Conservation (phyloP, 2,113 vertebrate genomes). For the Nannobrachium achirus region DNA sequence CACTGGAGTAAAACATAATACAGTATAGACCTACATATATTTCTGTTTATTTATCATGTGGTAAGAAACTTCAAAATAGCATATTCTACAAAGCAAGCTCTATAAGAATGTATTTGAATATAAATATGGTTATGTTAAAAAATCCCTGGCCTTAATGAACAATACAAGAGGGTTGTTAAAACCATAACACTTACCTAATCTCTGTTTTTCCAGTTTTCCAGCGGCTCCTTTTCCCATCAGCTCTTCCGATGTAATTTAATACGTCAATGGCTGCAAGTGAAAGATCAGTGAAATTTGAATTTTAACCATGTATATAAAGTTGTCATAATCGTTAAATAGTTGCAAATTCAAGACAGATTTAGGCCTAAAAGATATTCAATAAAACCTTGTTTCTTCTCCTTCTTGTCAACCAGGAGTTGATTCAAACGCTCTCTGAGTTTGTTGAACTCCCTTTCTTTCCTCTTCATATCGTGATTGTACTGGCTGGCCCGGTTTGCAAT, state of each 20-base stretch:
- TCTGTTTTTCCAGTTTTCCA: conserved; percentile 95
- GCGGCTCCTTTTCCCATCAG: conserved; percentile 90
- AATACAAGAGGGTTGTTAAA: not conserved
- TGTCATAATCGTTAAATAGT: not conserved
- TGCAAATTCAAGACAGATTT: not conserved
- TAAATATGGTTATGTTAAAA: too few relatives aligned
- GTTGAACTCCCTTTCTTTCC: conserved; percentile 94
- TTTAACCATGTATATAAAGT: not conserved
- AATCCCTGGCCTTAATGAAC: too few relatives aligned
- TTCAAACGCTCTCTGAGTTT: conserved; percentile 94
- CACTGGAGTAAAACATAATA: not conserved
- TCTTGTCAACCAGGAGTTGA: conserved; percentile 93
- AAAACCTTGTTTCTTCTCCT: conserved; percentile 90
- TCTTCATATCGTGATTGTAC: conserved; percentile 97
- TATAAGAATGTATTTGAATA: too few relatives aligned
- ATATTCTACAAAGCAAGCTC: too few relatives aligned
- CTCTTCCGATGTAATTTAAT: conserved; percentile 91
- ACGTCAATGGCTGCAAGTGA: conserved; percentile 89
- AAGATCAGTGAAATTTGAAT: conserved; percentile 27
- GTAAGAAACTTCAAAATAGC: too few relatives aligned
- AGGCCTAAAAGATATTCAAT: not conserved
- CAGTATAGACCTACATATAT: too few relatives aligned
- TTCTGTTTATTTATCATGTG: too few relatives aligned
- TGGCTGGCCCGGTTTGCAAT: conserved; percentile 93
- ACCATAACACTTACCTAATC: conserved; percentile 78